These are phyloP conservation scores for Spodoptera frugiperda DNA, from an alignment of 1,140 invertebrate species.

Conservation along the genomic window DNA sequence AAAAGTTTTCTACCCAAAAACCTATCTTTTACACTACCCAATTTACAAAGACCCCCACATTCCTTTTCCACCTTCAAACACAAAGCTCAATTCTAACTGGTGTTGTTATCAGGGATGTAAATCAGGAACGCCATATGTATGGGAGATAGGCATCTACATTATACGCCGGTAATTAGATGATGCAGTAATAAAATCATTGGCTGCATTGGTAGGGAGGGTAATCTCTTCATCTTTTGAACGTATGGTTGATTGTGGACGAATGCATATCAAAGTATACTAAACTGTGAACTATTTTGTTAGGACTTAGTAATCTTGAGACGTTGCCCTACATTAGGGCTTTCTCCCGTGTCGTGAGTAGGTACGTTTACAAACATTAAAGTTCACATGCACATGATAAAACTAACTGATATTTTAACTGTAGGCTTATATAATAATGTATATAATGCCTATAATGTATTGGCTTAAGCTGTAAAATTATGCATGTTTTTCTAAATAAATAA, in stretches of 20 bases:
- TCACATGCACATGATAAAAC: too few relatives aligned
- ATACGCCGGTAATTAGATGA: conserved; percentile 72
- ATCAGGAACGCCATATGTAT: conserved; percentile 67
- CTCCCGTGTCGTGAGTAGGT: too few relatives aligned
- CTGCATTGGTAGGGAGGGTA: conserved; percentile 52
- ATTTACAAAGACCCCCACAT: conserved; percentile 43
- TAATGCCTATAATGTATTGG: too few relatives aligned
- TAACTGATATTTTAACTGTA: too few relatives aligned
- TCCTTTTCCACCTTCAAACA: neutral
- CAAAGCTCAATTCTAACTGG: conserved; percentile 35
- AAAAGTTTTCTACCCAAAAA: too few relatives aligned
- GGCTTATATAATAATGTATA: too few relatives aligned
- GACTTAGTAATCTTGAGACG: neutral
- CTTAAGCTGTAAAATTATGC: too few relatives aligned
- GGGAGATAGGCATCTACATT: conserved; percentile 66
- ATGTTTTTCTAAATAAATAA: too few relatives aligned
- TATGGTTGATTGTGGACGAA: neutral
- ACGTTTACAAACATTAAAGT: too few relatives aligned
- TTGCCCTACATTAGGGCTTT: too few relatives aligned
- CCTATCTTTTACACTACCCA: conserved; percentile 26
- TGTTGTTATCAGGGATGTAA: conserved; percentile 58
- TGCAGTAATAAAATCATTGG: conserved; percentile 77
- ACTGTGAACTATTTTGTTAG: neutral
- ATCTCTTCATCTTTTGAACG: conserved; percentile 61
- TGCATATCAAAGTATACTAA: neutral